phyloP scores from a whole-genome alignment of 1,140 invertebrate species.

The Camponotus vicinus region DNA sequence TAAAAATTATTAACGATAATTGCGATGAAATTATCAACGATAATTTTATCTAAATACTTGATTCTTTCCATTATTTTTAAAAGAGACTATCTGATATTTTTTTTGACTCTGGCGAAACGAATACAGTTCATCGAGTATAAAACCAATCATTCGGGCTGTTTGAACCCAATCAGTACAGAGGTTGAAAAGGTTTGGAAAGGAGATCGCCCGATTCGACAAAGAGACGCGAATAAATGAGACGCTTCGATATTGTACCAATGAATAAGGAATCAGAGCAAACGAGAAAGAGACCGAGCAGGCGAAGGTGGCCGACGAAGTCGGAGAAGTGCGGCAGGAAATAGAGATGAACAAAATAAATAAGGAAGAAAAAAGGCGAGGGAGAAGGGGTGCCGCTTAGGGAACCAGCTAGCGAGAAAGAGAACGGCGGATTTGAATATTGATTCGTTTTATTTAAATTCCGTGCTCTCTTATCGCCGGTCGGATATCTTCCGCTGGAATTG shows the following conservation, averaged over 20 bases:
- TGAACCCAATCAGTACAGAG: slow-evolving; percentile 38
- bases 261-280: slow-evolving; percentile 51
- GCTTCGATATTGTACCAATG: slow-evolving; percentile 69
- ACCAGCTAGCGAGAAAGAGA: slow-evolving; percentile 43
- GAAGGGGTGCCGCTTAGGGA: neutral
- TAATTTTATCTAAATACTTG: neutral
- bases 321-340: slow-evolving; percentile 49
- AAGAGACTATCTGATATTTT: neutral
- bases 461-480: slow-evolving; percentile 79
- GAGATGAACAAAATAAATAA: slow-evolving; percentile 67
- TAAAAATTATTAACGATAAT: neutral
- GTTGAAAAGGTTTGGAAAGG: slow-evolving; percentile 23
- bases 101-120: slow-evolving; percentile 9
- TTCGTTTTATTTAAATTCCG: slow-evolving; percentile 85
- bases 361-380: neutral
- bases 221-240: slow-evolving; percentile 82
- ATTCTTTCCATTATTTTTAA: slow-evolving; percentile 11
- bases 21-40: neutral
- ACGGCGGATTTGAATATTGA: slow-evolving; percentile 84
- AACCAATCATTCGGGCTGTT: slow-evolving; percentile 72
- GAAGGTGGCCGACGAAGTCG: slow-evolving; percentile 27
- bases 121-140: slow-evolving; percentile 58
- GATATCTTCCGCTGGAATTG: slow-evolving; percentile 85
- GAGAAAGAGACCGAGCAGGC: slow-evolving; percentile 61
- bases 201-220: slow-evolving; percentile 79